A percentile compares a stretch with the other conserved stretches of the same genome.
Evolutionary conservation across 2,113 vertebrate species (phyloP).

Genomic region (Atrichornis clamosus): DNA sequence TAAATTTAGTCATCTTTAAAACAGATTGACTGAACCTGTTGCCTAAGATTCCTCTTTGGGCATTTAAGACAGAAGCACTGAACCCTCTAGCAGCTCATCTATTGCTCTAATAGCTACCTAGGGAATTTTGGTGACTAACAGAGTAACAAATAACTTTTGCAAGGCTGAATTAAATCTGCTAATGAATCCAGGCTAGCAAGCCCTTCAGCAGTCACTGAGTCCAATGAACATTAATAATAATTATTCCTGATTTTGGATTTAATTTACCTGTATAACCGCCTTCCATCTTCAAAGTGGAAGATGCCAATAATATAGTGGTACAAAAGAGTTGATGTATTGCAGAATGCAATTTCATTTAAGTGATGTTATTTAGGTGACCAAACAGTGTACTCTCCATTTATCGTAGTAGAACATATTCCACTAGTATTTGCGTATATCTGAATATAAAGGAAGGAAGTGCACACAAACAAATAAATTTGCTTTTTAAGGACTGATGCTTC

Average conservation of each 20-base stretch:
- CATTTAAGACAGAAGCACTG: background rate
- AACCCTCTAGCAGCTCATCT: background rate
- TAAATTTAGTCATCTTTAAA: background rate
- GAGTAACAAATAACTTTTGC: background rate
- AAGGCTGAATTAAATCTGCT: background rate
- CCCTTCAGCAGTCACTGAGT: background rate
- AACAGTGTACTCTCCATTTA: background rate
- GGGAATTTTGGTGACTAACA: background rate
- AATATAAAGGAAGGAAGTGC: background rate
- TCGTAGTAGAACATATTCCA: background rate
- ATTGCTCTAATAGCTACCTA: background rate
- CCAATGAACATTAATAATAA: background rate
- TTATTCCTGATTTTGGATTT: background rate
- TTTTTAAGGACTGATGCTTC: background rate
- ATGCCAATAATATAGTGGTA: background rate
- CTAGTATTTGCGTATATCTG: background rate
- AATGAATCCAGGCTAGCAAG: background rate
- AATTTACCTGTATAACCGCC: background rate
- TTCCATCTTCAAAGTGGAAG: background rate
- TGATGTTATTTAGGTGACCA: background rate
- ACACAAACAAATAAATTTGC: background rate
- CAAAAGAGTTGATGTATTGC: background rate
- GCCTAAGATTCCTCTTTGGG: background rate
- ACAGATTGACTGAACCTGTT: background rate
- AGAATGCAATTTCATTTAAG: background rate